Evolutionary conservation across 1,140 invertebrate species (phyloP).

Genomic region (Trypoxylus dichotomus): DNA sequence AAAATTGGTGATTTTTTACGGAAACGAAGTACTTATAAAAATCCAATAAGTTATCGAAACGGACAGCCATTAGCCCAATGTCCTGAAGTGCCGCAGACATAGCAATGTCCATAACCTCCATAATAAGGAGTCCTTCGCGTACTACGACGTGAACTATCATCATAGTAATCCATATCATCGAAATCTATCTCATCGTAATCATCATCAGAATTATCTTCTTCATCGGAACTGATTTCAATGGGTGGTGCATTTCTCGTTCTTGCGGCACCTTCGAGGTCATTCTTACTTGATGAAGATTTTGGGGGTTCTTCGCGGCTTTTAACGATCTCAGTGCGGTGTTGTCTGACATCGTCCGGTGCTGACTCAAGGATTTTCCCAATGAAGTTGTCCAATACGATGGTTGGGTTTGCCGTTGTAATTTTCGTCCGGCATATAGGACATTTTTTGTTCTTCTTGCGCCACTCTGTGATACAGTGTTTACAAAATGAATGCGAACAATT

Average conservation of each 20-base stretch:
- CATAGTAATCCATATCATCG: not conserved
- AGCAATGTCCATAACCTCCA: conserved; percentile 53
- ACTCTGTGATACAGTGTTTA: conserved; percentile 69
- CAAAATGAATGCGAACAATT: conserved; percentile 82
- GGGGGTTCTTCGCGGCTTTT: not conserved
- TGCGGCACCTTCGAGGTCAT: too few species aligned
- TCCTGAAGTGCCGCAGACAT: conserved; percentile 48
- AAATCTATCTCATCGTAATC: conserved; percentile 11
- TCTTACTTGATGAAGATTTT: not conserved
- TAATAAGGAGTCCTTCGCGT: conserved; percentile 42
- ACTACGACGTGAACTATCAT: not conserved
- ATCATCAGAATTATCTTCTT: conserved; percentile 10
- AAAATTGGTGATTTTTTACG: not conserved
- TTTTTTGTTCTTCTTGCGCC: conserved; percentile 71
- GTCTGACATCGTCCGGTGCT: conserved; percentile 9
- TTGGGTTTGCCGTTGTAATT: conserved; percentile 39
- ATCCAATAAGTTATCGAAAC: not conserved
- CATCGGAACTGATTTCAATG: conserved; percentile 30
- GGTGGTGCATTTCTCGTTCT: not conserved
- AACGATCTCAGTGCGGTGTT: not conserved
- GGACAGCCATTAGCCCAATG: conserved; percentile 56
- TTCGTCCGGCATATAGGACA: conserved; percentile 71
- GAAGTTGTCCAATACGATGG: conserved; percentile 46
- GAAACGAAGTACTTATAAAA: not conserved
- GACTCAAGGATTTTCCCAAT: conserved; percentile 38